Evolutionary conservation across 2,888 invertebrate species (phyloP), one percentile per base, ranked within the genome.

Genomic region (Lomographa bimaculata): DNA sequence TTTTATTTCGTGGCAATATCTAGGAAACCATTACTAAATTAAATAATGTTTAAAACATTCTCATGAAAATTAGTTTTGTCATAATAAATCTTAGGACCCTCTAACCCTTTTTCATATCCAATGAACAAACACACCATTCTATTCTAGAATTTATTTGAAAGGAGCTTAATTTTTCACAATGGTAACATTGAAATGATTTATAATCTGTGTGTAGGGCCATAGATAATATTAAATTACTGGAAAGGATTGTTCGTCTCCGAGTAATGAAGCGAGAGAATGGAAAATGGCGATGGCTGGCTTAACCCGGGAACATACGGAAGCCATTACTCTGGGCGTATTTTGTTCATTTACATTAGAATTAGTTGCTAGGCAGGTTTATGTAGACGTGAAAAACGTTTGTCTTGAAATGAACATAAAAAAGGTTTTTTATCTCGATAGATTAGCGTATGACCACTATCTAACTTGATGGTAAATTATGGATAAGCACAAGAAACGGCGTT

Each of bases 191-290:
- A 16, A 19, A 16, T 45, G 46, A 45, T 50, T 46, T 46, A 46
- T 42, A 42, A 32, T 41, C 34, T 46, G 27, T 47, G 17, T 38
- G 35, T 26, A 9, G 25, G 32, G 37, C 37, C 36, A 46, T 44
- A 44, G 30, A 49, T 35, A 17, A 37, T 42, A 46, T 39, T 38
- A 49, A 41, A 52, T 49, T 42, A 42, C 42, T 25, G 28, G 21
- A 46, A 45, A 35, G 49, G 37, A 49, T 43, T 41, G 32, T 10
- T 23, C 19, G 19, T 42, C 25, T 20, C 20, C 30, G 35, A 25
- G 30, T 36, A 36, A 39, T 32, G 27, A 39, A 36, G 20, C 26
- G 30, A 19, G 11, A 34, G 21, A 35, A 30, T 20, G 25, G 12
- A 17, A 41, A 21, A 35, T 24, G 19, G 21, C 12, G 12, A 10